These are phyloP conservation scores for Anoura caudifer DNA, from an alignment of 2,113 vertebrate genomes.

Conservation along the genomic window DNA sequence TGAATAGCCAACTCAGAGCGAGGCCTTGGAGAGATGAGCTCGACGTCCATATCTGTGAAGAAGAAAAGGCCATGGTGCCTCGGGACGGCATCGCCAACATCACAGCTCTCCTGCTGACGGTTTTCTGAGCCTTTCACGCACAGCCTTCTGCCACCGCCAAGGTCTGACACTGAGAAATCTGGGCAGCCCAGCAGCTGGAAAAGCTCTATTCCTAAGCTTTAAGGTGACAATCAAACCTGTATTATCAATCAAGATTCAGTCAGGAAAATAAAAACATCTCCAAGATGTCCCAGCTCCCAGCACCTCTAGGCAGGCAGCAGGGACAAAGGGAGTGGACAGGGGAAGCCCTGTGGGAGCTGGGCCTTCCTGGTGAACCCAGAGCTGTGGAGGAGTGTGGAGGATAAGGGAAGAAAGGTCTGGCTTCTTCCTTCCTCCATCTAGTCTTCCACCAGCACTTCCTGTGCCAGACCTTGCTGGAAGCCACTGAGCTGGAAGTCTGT, in stretches of 20 bases:
- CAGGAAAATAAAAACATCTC: background rate
- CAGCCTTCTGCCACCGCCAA: background rate
- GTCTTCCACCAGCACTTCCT: background rate
- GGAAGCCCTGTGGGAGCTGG: background rate
- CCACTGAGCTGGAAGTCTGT: background rate
- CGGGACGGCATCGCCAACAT: background rate
- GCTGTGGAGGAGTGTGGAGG: background rate
- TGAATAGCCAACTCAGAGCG: background rate
- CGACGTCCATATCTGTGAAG: background rate
- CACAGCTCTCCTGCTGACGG: background rate
- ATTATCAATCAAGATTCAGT: background rate
- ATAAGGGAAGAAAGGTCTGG: background rate
- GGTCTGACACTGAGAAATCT: background rate
- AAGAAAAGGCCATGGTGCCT: rapidly evolving
- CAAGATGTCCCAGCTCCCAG: no score
- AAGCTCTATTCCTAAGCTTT: background rate
- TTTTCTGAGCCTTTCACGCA: background rate
- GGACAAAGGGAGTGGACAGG: rapidly evolving
- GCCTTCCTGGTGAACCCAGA: background rate
- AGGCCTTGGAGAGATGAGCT: background rate
- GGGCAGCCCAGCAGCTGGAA: background rate
- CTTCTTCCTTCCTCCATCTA: background rate
- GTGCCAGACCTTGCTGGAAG: background rate
- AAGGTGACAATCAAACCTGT: background rate
- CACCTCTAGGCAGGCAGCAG: background rate